These are phyloP conservation scores for Spea bombifrons DNA, from an alignment of 2,113 vertebrate genomes.

Conservation along the genomic window DNA sequence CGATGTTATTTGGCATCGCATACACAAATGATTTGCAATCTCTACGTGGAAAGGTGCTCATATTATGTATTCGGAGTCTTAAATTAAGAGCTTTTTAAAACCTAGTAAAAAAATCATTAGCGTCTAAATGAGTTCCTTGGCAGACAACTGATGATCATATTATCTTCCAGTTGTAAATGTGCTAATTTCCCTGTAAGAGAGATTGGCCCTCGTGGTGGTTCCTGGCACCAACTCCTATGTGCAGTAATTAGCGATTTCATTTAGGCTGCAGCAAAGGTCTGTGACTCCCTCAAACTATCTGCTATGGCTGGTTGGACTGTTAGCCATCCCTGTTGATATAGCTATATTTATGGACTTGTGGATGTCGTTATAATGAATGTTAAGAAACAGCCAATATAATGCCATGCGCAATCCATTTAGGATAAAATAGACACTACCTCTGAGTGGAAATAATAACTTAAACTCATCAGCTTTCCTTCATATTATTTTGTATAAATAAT, in stretches of 20 bases:
- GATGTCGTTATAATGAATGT: background rate
- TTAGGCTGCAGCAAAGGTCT: background rate
- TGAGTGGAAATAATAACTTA: too few relatives aligned
- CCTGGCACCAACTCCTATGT: background rate
- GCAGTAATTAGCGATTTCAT: slow-evolving; percentile 5
- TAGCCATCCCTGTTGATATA: background rate
- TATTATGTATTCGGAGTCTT: too few relatives aligned
- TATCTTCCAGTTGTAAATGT: slow-evolving; percentile 10
- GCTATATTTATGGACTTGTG: background rate
- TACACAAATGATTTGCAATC: too few relatives aligned
- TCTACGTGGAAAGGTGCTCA: too few relatives aligned
- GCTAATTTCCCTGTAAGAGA: slow-evolving; percentile 7
- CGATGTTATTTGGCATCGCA: too few relatives aligned
- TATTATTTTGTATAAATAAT: too few relatives aligned
- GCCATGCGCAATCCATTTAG: background rate
- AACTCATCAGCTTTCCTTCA: too few relatives aligned
- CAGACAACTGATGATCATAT: slow-evolving; percentile 16
- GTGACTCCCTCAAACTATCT: background rate
- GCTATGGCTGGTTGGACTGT: background rate
- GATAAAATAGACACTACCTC: too few relatives aligned
- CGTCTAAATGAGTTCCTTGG: slow-evolving; percentile 11
- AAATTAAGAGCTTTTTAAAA: slow-evolving; percentile 12
- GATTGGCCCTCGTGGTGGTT: background rate
- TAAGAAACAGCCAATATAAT: background rate
- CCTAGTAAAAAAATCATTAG: slow-evolving; percentile 11